phyloP scores from a whole-genome alignment of 35 echinoderm and acorn worm species.

The Nesometra sesokonis region DNA sequence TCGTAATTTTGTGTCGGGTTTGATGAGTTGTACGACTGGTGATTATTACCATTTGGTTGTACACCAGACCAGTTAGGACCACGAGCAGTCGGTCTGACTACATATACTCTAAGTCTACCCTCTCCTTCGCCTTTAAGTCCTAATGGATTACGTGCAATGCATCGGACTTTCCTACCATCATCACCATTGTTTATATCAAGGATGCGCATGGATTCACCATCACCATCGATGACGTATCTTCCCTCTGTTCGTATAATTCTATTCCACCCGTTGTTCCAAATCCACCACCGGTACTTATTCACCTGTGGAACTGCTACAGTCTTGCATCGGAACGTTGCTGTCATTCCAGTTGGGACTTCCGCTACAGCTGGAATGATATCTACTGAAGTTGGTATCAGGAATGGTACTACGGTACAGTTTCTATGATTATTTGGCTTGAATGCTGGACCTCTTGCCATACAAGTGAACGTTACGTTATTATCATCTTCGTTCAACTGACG shows the following conservation, averaged over 20 bases:
- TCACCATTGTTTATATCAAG: neutral
- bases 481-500: neutral
- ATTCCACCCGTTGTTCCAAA: neutral
- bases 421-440: neutral
- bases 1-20: neutral
- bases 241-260: neutral
- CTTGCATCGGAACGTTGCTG: neutral
- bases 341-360: neutral
- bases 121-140: neutral
- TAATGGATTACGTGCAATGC: neutral
- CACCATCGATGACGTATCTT: neutral
- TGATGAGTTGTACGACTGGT: neutral
- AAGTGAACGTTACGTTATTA: neutral
- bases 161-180: neutral
- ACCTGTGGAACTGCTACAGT: neutral
- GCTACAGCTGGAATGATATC: neutral
- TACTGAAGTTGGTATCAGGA: neutral
- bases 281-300: neutral
- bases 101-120: neutral
- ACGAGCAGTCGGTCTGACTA: neutral
- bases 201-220: neutral
- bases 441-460: neutral
- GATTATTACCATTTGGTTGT: neutral
- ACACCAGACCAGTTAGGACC: neutral
- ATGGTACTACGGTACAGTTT: neutral